phyloP scores from a whole-genome alignment of 1,140 invertebrate genomes.

The Hestina assimilis region DNA sequence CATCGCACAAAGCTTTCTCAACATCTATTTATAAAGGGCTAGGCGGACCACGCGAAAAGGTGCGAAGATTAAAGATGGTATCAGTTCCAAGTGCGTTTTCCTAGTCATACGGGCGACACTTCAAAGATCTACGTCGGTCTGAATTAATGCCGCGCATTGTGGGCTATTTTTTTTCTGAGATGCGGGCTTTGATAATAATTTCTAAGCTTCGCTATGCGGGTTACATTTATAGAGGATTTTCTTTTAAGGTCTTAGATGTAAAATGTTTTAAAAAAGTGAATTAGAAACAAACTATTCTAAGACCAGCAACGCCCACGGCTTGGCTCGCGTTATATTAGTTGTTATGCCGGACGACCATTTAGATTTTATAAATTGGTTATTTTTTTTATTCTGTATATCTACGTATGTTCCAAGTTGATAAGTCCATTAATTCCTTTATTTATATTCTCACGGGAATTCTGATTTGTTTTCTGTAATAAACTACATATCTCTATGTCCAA shows the following conservation, averaged over 20 bases:
- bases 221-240: conserved; percentile 6
- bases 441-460: too few species aligned
- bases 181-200: conserved; percentile 29
- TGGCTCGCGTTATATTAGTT: too few species aligned
- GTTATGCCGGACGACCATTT: not conserved
- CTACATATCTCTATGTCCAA: too few species aligned
- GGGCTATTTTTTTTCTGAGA: conserved; percentile 32
- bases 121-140: conserved; percentile 38
- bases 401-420: too few species aligned
- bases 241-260: not conserved
- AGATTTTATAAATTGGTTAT: too few species aligned
- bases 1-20: conserved; percentile 62
- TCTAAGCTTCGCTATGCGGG: conserved; percentile 7
- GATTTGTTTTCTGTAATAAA: too few species aligned
- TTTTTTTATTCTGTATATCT: too few species aligned
- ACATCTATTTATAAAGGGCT: conserved; percentile 66
- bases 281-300: too few species aligned
- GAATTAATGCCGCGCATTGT: conserved; percentile 46
- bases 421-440: too few species aligned
- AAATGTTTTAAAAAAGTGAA: too few species aligned
- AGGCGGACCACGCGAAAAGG: conserved; percentile 61
- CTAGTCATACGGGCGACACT: conserved; percentile 44
- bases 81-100: conserved; percentile 64
- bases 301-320: too few species aligned
- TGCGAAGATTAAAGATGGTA: conserved; percentile 76